A percentile compares a stretch with the other conserved stretches of the same genome.
Conservation (phyloP, 2,113 vertebrate species). For the Prunella himalayana region DNA sequence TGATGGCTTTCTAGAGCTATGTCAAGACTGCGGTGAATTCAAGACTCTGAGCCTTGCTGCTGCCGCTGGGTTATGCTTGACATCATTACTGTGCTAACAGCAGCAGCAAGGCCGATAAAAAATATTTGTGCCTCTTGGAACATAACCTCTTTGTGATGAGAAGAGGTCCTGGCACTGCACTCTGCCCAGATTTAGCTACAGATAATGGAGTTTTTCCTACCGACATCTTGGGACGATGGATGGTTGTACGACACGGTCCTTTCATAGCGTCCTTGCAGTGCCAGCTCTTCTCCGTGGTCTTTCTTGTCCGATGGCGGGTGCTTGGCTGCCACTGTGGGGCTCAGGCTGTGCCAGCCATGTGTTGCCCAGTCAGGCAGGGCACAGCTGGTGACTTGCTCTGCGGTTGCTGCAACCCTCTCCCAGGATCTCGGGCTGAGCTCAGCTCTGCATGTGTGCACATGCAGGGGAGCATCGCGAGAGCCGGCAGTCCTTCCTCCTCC, state of each 20-base stretch:
- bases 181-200: background rate
- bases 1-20: background rate
- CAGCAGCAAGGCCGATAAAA: background rate
- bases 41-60: background rate
- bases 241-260: accelerated
- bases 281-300: background rate
- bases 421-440: background rate
- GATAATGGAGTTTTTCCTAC: conserved; percentile 1
- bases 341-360: background rate
- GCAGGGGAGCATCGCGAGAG: background rate
- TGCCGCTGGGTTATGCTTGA: background rate
- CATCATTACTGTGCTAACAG: background rate
- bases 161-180: background rate
- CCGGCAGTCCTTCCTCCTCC: background rate
- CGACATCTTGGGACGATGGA: background rate
- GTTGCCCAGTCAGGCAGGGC: background rate
- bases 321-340: background rate
- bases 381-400: background rate
- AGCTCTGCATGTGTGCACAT: background rate
- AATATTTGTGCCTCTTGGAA: background rate
- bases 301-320: accelerated
- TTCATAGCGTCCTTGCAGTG: background rate
- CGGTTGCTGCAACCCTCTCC: background rate
- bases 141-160: background rate
- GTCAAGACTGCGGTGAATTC: background rate